Evolutionary conservation across 1,140 invertebrate genomes (phyloP), one percentile per base, ranked within the genome.

Genomic region (Branchinecta lynchi): DNA sequence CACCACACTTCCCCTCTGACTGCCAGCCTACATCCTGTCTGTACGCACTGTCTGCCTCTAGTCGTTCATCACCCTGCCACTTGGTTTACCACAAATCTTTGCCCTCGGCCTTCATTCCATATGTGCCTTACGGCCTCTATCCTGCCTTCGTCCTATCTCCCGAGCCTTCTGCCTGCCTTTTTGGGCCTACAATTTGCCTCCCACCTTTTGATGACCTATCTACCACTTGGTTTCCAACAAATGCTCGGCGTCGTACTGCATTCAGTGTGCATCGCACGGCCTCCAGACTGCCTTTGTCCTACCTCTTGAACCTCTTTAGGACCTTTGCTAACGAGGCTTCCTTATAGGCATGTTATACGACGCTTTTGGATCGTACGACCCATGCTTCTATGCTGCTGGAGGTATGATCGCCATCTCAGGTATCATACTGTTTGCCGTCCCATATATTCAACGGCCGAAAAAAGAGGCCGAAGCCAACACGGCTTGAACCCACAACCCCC

Each of bases 401-500:
- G 76, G 82, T 3, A 87, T 89, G 77, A 92, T 97, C 65, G 85
- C 87, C 1, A 68, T 92, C 21, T 93, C 91, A 78, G 94, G 95
- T 9, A 21, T 91, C 7, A 92, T 97, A 80, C 81, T 97, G 60
- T 96, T 92, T 78, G 76, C 85, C 66, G 89, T 96, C 75, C 93
- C 93, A 3, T 79, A 84, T n/a, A 75, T 95, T 44, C 86, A 90
- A 77, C 45, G 65, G 51, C 12, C 2, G 17, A 60, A 20, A 12
- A 60, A 60, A 15, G 51, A 32, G 32, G 32, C 32, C 32, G 32
- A 32, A 32, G 32, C 32, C 32, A 32, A 32, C 32, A 32, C 32
- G 32, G 32, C 32, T 32, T 32, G 32, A 32, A 32, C 32, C 32
- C 32, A 32, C 32, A 32, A 1, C 1, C 32, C 32, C 32, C 32